phyloP scores from a whole-genome alignment of 2,113 vertebrate genomes.

The Zosterops pallidus region DNA sequence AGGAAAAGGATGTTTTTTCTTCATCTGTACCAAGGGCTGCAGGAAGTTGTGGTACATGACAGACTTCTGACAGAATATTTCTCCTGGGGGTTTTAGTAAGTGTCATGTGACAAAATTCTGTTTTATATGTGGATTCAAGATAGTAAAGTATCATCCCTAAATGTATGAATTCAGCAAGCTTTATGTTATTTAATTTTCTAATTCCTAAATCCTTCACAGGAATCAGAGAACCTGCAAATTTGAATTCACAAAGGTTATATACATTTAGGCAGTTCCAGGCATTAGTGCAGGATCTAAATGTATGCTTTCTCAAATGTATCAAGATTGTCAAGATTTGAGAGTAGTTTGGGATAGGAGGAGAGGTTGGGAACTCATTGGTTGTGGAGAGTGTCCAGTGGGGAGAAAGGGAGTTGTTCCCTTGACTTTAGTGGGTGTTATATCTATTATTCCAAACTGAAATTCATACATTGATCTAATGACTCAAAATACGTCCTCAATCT shows the following conservation, averaged over 20 bases:
- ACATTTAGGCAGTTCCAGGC: neutral
- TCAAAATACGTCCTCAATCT: neutral
- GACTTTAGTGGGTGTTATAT: neutral
- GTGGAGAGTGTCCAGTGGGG: neutral
- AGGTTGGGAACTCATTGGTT: neutral
- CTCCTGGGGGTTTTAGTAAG: neutral
- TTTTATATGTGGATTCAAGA: neutral
- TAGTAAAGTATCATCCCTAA: neutral
- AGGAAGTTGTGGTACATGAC: neutral
- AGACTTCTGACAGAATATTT: neutral
- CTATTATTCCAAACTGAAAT: neutral
- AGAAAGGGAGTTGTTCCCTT: neutral
- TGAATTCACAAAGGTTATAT: neutral
- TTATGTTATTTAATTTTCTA: neutral
- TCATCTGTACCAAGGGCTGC: neutral
- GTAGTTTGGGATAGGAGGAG: neutral
- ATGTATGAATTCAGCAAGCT: neutral
- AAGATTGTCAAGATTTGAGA: neutral
- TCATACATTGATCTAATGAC: neutral
- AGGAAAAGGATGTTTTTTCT: neutral
- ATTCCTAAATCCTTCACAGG: neutral
- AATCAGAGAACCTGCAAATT: neutral
- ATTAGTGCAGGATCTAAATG: neutral
- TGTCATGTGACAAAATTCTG: neutral
- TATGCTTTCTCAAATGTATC: neutral